A percentile compares a stretch with the other conserved stretches of the same genome.
Conservation (phyloP, 2,113 vertebrate species). For the Halichoerus grypus region DNA sequence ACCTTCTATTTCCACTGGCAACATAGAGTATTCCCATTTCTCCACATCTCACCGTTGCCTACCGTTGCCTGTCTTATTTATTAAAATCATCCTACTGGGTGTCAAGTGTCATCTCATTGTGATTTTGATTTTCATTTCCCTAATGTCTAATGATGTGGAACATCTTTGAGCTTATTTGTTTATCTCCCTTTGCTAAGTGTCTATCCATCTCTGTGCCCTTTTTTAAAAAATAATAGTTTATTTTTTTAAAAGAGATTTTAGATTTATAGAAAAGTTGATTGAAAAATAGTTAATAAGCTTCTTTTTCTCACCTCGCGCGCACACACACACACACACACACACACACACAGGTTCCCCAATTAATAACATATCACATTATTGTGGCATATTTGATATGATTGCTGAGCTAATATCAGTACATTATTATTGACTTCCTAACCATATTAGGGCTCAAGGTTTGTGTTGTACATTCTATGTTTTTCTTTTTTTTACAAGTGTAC, state of each 20-base stretch:
- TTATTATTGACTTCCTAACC: background rate
- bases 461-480: background rate
- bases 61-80: background rate
- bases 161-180: background rate
- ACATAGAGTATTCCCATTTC: background rate
- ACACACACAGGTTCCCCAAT: background rate
- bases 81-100: background rate
- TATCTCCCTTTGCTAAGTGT: background rate
- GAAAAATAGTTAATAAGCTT: background rate
- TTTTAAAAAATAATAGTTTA: background rate
- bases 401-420: background rate
- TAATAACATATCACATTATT: background rate
- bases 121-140: background rate
- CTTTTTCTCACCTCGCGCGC: background rate
- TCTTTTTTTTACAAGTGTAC: background rate
- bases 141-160: background rate
- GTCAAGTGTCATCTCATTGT: background rate
- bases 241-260: background rate
- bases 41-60: background rate
- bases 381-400: background rate
- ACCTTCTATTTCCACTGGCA: background rate
- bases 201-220: background rate
- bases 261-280: background rate
- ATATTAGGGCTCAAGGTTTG: background rate
- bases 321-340: background rate